phyloP scores from a whole-genome alignment of 2,888 invertebrate genomes.

The Lithophane leautieri region DNA sequence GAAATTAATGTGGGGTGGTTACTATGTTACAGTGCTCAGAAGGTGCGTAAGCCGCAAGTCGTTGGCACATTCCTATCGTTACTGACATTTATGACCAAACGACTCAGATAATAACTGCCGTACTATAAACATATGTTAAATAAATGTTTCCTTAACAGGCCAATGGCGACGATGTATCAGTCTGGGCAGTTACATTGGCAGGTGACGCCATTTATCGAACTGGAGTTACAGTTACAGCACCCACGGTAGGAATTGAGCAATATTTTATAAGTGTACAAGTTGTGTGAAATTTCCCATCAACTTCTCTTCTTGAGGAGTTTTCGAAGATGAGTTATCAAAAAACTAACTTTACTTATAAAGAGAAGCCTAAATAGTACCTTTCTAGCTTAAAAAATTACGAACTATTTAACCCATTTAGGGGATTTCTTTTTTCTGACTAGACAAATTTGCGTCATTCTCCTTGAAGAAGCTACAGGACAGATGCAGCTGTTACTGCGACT shows the following conservation, averaged over 20 bases:
- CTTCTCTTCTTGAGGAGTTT: neutral
- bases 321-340: neutral
- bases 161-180: constrained; percentile 87
- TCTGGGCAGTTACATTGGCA: constrained; percentile 96
- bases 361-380: neutral
- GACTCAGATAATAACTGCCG: neutral
- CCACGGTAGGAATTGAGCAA: constrained; percentile 90
- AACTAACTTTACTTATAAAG: neutral
- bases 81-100: neutral
- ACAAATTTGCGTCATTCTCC: neutral
- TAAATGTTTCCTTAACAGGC: constrained; percentile 69
- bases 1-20: neutral
- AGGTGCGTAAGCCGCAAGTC: too few relatives aligned
- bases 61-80: too few relatives aligned
- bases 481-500: neutral
- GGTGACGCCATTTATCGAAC: constrained; percentile 96
- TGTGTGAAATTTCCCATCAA: neutral
- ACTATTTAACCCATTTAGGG: too few relatives aligned
- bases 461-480: neutral
- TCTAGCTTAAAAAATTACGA: neutral
- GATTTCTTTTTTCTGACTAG: neutral
- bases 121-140: neutral
- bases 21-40: neutral
- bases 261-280: neutral
- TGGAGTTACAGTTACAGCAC: constrained; percentile 93